These are phyloP conservation scores for Apeira syringaria DNA, from an alignment of 2,888 invertebrate species.

Conservation along the genomic window DNA sequence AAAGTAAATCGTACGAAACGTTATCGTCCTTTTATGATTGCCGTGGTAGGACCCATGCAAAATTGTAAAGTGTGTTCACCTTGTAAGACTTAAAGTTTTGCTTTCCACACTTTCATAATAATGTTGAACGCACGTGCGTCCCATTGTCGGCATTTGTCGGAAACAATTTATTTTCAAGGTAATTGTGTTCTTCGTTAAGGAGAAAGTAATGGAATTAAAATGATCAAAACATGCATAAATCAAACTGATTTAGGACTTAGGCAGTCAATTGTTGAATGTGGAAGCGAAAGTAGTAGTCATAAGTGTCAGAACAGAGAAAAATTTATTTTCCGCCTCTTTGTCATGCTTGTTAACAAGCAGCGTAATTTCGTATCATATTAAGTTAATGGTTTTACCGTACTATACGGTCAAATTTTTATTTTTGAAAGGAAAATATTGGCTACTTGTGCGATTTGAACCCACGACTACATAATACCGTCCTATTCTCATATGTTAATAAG, in stretches of 20 bases:
- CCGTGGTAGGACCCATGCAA: slow-evolving; percentile 38
- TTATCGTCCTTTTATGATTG: not conserved
- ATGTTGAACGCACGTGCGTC: slow-evolving; percentile 8
- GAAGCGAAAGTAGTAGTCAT: slow-evolving; percentile 7
- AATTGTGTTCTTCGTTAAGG: slow-evolving; percentile 33
- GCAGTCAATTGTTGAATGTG: slow-evolving; percentile 2
- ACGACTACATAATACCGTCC: too few species aligned
- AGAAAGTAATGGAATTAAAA: slow-evolving; percentile 29
- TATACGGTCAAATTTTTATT: too few species aligned
- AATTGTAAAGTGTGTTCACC: slow-evolving; percentile 23
- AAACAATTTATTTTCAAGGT: slow-evolving; percentile 28
- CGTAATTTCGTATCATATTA: too few species aligned
- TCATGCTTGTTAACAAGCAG: too few species aligned
- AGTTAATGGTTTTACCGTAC: too few species aligned
- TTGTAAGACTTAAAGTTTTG: slow-evolving; percentile 14
- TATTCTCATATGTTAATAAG: too few species aligned
- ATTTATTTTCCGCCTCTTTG: too few species aligned
- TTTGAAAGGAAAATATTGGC: too few species aligned
- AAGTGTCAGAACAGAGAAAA: not conserved
- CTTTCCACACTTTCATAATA: slow-evolving; percentile 27
- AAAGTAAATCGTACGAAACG: not conserved
- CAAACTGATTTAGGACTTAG: slow-evolving; percentile 7
- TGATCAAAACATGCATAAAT: slow-evolving; percentile 27
- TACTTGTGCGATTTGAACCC: too few species aligned
- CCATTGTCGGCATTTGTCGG: slow-evolving; percentile 28